Conservation (phyloP, 2,888 invertebrate genomes). For the Dasysyrphus albostriatus region DNA sequence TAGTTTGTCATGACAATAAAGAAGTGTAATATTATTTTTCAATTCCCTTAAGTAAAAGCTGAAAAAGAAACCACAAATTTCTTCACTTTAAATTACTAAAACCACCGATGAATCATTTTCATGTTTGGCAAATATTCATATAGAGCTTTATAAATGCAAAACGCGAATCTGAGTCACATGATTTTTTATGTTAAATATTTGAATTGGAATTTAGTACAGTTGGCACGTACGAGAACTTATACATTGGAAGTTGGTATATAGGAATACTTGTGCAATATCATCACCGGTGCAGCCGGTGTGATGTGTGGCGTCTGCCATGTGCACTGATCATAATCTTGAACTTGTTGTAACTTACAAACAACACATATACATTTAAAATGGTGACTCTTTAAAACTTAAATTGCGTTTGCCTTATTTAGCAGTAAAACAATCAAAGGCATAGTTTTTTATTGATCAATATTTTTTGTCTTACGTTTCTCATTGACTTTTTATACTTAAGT, state of each 20-base stretch:
- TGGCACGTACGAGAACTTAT: slow-evolving; percentile 26
- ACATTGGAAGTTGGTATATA: neutral
- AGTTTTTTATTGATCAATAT: neutral
- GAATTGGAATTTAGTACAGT: slow-evolving; percentile 54
- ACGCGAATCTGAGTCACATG: slow-evolving; percentile 55
- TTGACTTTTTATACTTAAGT: neutral
- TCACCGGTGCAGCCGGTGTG: no score
- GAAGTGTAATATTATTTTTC: slow-evolving; percentile 1
- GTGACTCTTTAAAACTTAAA: neutral
- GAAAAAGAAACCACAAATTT: slow-evolving; percentile 47
- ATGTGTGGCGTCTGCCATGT: neutral
- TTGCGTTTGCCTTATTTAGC: neutral
- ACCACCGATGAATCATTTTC: slow-evolving; percentile 52
- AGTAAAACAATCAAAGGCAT: slow-evolving; percentile 3
- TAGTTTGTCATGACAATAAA: slow-evolving; percentile 45
- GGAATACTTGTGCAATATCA: slow-evolving; percentile 34
- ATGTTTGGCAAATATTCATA: slow-evolving; percentile 30
- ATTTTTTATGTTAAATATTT: slow-evolving; percentile 50
- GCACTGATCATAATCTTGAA: neutral
- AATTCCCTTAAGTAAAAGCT: slow-evolving; percentile 34
- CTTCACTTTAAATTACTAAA: slow-evolving; percentile 47
- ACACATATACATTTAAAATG: neutral
- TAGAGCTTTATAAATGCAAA: slow-evolving; percentile 46
- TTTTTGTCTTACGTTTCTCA: neutral
- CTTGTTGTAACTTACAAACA: neutral